Evolutionary conservation across 35 echinoderm and acorn worm genomes (phyloP).

Genomic region (Apostichopus parvimensis): DNA sequence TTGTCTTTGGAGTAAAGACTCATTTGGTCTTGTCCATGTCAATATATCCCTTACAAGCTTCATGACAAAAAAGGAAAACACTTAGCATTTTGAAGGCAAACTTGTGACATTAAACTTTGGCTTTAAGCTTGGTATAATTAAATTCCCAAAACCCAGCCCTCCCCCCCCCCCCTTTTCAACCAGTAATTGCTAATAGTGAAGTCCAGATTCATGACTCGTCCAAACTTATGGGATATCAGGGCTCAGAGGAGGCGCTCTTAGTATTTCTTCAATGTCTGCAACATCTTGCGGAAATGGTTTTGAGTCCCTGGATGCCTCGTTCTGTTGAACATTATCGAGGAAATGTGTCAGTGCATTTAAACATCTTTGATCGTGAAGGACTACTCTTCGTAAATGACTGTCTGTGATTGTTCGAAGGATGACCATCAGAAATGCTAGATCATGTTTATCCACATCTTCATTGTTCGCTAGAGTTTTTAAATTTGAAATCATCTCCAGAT

Average conservation of each 20-base stretch:
- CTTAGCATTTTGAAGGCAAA: no score
- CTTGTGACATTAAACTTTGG: no score
- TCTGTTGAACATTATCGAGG: constrained; percentile 58
- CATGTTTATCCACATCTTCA: constrained; percentile 65
- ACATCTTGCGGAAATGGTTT: constrained; percentile 63
- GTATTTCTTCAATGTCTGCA: constrained; percentile 67
- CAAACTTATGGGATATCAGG: constrained; percentile 56
- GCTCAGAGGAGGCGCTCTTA: constrained; percentile 66
- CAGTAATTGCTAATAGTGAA: no score
- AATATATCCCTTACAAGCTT: no score
- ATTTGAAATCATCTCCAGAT: constrained; percentile 67
- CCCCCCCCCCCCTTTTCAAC: no score
- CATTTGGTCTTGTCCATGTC: no score
- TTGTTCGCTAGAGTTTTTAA: constrained; percentile 58
- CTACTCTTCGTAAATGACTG: constrained; percentile 44
- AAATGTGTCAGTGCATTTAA: constrained; percentile 33
- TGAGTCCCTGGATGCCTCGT: constrained; percentile 47
- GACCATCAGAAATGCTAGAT: constrained; percentile 79
- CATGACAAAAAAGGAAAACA: no score
- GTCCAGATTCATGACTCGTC: neutral
- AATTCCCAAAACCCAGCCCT: no score
- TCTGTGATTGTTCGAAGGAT: constrained; percentile 66
- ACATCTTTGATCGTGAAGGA: constrained; percentile 61
- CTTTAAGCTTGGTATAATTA: no score
- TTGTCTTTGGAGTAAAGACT: no score